Percentiles rank a stretch among this genome's conserved stretches.
phyloP scores from a whole-genome alignment of 2,797 vertebrate species.

The Poecilia velifera region DNA sequence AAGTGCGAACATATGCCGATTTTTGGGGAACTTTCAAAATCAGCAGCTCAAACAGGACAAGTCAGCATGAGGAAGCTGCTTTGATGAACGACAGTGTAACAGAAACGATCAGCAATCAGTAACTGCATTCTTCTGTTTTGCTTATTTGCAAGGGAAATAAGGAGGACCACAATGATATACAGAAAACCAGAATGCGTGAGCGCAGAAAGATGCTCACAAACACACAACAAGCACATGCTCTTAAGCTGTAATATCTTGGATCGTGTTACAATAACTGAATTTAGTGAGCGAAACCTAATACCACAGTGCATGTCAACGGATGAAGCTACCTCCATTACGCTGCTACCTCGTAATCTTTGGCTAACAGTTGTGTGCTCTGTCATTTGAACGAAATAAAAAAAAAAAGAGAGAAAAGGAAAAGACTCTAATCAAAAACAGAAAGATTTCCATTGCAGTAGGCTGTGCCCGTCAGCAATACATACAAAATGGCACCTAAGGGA shows the following conservation, averaged over 20 bases:
- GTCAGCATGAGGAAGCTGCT: slow-evolving; percentile 5
- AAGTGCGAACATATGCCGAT: not conserved
- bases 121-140: slow-evolving; percentile 27
- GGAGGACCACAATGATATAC: slow-evolving; percentile 19
- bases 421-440: not conserved
- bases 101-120: slow-evolving; percentile 24
- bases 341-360: not conserved
- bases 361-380: slow-evolving; percentile 19
- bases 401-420: slow-evolving; percentile 15
- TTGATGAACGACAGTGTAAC: not conserved
- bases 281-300: slow-evolving; percentile 31
- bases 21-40: not conserved
- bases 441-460: slow-evolving; percentile 20
- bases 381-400: not conserved
- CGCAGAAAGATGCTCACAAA: slow-evolving; percentile 2
- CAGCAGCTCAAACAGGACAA: not conserved
- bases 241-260: slow-evolving; percentile 6
- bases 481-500: slow-evolving; percentile 20
- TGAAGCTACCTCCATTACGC: not conserved
- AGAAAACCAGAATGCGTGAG: not conserved
- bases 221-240: not conserved
- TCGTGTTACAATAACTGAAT: slow-evolving; percentile 15
- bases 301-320: slow-evolving; percentile 26
- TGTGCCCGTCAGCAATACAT: slow-evolving; percentile 51
- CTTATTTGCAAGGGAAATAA: slow-evolving; percentile 64